Percentiles rank a stretch among this genome's conserved stretches.
Evolutionary conservation across 1,140 invertebrate species (phyloP).

Genomic region (Macrocentrus cingulum): DNA sequence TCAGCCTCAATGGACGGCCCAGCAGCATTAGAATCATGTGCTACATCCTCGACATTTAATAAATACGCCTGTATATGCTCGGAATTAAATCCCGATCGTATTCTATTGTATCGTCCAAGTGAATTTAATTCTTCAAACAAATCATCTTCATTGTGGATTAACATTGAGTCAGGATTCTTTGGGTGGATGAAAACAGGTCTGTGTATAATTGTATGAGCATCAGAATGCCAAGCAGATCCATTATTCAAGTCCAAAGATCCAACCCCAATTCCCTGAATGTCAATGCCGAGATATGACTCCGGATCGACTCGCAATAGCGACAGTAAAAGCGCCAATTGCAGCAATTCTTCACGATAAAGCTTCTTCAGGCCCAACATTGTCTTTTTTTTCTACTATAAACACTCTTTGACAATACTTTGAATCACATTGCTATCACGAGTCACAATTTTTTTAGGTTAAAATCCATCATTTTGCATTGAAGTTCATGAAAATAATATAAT

Average conservation of each 20-base stretch:
- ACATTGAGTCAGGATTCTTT: constrained; percentile 73
- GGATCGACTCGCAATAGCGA: constrained; percentile 76
- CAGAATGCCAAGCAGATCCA: constrained; percentile 66
- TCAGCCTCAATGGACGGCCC: constrained; percentile 38
- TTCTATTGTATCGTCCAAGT: constrained; percentile 62
- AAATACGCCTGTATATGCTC: constrained; percentile 60
- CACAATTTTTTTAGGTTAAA: too few relatives aligned
- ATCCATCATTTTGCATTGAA: too few relatives aligned
- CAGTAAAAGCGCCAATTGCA: constrained; percentile 76
- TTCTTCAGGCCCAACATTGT: constrained; percentile 76
- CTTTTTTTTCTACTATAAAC: constrained; percentile 14
- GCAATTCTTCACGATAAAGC: constrained; percentile 73
- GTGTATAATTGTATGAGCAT: constrained; percentile 59
- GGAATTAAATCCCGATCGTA: constrained; percentile 48
- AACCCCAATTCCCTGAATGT: constrained; percentile 58
- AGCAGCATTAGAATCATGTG: constrained; percentile 34
- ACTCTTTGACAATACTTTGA: not conserved
- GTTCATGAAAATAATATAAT: too few relatives aligned
- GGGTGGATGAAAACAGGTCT: constrained; percentile 68
- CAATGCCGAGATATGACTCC: constrained; percentile 66
- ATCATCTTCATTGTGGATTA: constrained; percentile 71
- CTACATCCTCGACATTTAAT: constrained; percentile 54
- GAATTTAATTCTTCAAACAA: constrained; percentile 78
- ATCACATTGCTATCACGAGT: constrained; percentile 4
- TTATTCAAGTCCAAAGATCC: constrained; percentile 66